Base-by-base conservation (phyloP, 2,888 invertebrate genomes). In the Ichneumoninae sp. region DNA sequence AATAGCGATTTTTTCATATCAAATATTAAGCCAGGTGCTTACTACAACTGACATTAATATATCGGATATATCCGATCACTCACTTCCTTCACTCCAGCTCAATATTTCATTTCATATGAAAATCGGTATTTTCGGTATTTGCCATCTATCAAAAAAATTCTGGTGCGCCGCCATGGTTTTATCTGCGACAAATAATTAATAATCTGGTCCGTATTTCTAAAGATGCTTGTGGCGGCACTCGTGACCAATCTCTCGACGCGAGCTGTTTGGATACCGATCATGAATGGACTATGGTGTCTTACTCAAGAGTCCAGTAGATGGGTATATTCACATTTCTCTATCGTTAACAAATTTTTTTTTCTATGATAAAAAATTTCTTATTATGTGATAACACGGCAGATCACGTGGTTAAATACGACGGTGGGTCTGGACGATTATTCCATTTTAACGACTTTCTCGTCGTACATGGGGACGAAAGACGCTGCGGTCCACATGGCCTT, bases 211-310 rank as follows among this genome's bases (percentile, higher is more conserved):
- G 26, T 40, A 66, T 81, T 16, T 30, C 36, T 78, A 0, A 65
- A 93, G 93, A 93, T 93, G 89, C 87, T 93, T 50, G 89, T 93
- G 7, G 88, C 93, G n/a, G 91, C 93, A 10, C 87, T 93, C 62
- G 90, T 91, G 16, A 92, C 93, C 0, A 93, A 93, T 87, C 86
- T 93, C 65, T 86, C 91, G 7, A 92, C 88, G 10, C 90, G 88
- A 26, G 89, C 90, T 0, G 87, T 93, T 86, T 93, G 93, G 93
- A 88, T 90, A 76, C 93, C 93, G 8, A 80, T 93, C 19, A 90
- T 93, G 89, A 89, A 91, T 33, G 88, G 89, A 3, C 89, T 92
- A 36, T 89, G 86, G 82, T 91, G 91, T 74, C 81, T 93, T 40
- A 93, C 92, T 16, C 88, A 90, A 78, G 91, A 93, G 87, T 93